Base-by-base conservation (phyloP, 1,140 invertebrate genomes). In the Trachymyrmex cornetzi region DNA sequence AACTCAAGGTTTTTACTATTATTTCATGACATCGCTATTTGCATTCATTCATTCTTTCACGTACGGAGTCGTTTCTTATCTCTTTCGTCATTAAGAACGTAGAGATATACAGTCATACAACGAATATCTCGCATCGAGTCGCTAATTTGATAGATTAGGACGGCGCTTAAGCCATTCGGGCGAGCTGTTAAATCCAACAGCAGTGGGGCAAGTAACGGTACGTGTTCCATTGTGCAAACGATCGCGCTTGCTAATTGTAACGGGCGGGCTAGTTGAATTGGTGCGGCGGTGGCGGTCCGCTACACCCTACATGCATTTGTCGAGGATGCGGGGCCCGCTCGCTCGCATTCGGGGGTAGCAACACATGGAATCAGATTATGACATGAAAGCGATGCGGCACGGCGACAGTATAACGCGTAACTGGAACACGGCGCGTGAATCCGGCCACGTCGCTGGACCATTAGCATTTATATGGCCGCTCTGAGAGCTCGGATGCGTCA, bases 391-490 rank as follows among this genome's bases (percentile, higher is more conserved):
- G 30, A 16, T 27, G 63, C 50, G 59, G 55, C 79, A 3, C 75
- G 27, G 64, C 59, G 48, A 12, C 61, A 30, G 64, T 89, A 55
- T 89, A 89, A 87, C 84, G 74, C 79, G 84, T 82, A 92, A 92
- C 77, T 87, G 59, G 87, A 72, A 89, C 88, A 53, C 48, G 67
- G 87, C 69, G 48, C 30, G 77, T 14, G 77, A 69, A 81, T 55
- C 48, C 50, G 44, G 48, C 34, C 64, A 69, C 74, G 86, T 86
- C 69, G 71, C 69, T 81, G 53, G 77, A 74, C 86, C 71, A 92
- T 92, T 92, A 90, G 91, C 91, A 91, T 92, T 92, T 92, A 91
- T 92, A 92, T 89, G 86, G 85, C 67, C 74, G 88, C 67, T 9
- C 38, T 50, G 14, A 22, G 34, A 44, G 64, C 9, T 64, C 77